Conservation (phyloP, 2,113 vertebrate genomes). For the Castor canadensis region DNA sequence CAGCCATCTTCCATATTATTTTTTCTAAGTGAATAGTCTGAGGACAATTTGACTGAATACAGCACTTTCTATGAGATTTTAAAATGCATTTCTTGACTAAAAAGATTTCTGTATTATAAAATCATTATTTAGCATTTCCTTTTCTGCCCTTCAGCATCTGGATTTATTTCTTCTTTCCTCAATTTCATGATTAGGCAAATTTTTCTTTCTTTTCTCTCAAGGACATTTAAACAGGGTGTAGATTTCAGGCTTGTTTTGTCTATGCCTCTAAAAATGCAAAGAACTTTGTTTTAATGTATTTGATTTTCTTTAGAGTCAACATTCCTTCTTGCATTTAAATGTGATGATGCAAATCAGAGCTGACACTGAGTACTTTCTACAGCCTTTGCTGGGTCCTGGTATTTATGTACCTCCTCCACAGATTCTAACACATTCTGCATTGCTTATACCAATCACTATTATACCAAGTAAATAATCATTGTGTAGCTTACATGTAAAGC, state of each 20-base stretch:
- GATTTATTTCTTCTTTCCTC: conserved; percentile 19
- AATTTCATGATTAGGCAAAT: conserved; percentile 11
- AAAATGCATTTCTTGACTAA: conserved; percentile 18
- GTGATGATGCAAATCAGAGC: conserved; percentile 42
- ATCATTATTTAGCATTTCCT: conserved; percentile 49
- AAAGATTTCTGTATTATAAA: conserved; percentile 56
- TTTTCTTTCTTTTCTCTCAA: conserved; percentile 16
- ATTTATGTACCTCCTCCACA: conserved; percentile 12
- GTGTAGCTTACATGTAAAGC: conserved; percentile 10
- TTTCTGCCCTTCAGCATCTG: not conserved
- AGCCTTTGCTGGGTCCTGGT: not conserved
- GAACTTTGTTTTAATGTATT: conserved; percentile 46
- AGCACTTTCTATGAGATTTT: conserved; percentile 45
- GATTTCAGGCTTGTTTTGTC: conserved; percentile 55
- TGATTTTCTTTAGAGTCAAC: conserved; percentile 50
- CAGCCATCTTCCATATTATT: conserved; percentile 27
- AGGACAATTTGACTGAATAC: conserved; percentile 28
- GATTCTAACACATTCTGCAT: conserved; percentile 17
- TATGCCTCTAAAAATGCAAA: conserved; percentile 52
- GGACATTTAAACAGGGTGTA: conserved; percentile 28
- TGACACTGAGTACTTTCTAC: conserved; percentile 3
- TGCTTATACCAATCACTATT: conserved; percentile 37
- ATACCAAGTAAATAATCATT: not conserved
- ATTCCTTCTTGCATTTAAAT: conserved; percentile 61
- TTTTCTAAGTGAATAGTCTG: conserved; percentile 27